Conservation (phyloP, 2,113 vertebrate genomes). For the Platysteira castanea region DNA sequence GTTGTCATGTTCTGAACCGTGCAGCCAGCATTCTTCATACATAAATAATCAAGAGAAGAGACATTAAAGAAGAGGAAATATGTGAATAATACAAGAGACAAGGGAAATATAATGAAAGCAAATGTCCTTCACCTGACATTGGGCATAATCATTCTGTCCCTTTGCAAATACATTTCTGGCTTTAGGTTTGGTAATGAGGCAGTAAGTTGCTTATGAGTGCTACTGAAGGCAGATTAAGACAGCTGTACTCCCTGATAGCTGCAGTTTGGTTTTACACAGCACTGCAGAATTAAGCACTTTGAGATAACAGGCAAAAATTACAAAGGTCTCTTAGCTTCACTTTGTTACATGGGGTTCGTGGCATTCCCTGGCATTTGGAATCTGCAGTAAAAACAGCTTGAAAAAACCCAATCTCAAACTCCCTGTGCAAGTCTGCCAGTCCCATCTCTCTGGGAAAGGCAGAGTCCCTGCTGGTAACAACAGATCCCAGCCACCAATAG, state of each 20-base stretch:
- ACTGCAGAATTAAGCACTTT: neutral
- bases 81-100: slow-evolving; percentile 64
- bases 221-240: neutral
- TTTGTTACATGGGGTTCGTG: neutral
- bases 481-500: neutral
- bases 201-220: neutral
- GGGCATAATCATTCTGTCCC: slow-evolving; percentile 21
- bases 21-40: slow-evolving; percentile 45
- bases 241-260: neutral
- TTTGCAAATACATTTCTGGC: slow-evolving; percentile 9
- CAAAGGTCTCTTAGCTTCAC: neutral
- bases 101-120: slow-evolving; percentile 48
- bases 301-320: neutral
- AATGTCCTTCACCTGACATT: slow-evolving; percentile 43
- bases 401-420: neutral
- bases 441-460: neutral
- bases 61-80: slow-evolving; percentile 56
- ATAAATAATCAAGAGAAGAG: slow-evolving; percentile 60
- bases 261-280: neutral
- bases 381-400: neutral
- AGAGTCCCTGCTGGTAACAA: neutral
- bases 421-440: neutral
- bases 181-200: slow-evolving; percentile 10
- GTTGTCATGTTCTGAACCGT: slow-evolving; percentile 54
- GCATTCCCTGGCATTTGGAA: neutral